A percentile compares a stretch with the other conserved stretches of the same genome.
Conservation (phyloP, 1,140 invertebrate genomes). For the Lepidurus packardi region DNA sequence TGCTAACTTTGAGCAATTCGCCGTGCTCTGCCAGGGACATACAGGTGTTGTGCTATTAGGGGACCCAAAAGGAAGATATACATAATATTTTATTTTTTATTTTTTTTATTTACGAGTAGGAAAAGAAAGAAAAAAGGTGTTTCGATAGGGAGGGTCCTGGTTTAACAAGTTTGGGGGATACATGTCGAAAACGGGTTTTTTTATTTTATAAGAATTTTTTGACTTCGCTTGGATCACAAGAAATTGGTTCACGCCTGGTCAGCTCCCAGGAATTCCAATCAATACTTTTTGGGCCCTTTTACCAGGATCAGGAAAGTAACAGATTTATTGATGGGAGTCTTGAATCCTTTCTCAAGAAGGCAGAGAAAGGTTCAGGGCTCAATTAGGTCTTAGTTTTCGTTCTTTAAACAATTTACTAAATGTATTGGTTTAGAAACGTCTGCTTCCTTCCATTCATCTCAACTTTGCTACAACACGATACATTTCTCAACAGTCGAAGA, state of each 20-base stretch:
- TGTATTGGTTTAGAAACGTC: not conserved
- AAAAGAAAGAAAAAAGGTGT: not conserved
- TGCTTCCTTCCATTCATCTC: not conserved
- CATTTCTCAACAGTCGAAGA: not conserved
- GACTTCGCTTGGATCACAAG: not conserved
- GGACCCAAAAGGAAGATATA: not conserved
- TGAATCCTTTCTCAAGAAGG: not conserved
- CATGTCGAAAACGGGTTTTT: not conserved
- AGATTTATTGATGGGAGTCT: not conserved
- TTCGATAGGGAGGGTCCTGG: not conserved
- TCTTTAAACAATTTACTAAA: conserved; percentile 1
- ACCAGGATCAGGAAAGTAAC: too few relatives aligned
- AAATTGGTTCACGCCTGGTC: conserved; percentile 9
- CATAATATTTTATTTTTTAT: not conserved
- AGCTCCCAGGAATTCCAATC: conserved; percentile 1
- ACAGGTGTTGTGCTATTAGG: not conserved
- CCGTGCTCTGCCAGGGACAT: not conserved
- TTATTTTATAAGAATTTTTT: not conserved
- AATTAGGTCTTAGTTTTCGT: not conserved
- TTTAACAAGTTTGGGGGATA: not conserved
- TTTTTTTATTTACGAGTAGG: not conserved
- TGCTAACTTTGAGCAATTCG: conserved; percentile 16
- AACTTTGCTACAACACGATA: not conserved
- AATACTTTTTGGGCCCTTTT: not conserved
- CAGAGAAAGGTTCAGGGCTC: not conserved